Evolutionary conservation across 1,140 invertebrate genomes (phyloP).

Genomic region (Andrena cerasifolii): DNA sequence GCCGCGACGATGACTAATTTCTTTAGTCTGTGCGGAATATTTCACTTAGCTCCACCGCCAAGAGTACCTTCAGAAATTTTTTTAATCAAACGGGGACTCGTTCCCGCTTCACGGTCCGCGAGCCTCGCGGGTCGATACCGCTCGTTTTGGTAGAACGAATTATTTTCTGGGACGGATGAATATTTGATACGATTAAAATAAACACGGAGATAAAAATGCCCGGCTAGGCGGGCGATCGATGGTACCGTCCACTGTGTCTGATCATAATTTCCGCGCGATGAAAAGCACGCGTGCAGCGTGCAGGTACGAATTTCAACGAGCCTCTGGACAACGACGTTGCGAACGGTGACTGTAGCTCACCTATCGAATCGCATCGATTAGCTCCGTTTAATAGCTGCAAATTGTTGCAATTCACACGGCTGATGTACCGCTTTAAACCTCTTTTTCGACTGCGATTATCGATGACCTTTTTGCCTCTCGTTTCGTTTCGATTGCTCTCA

Average conservation of each 20-base stretch:
- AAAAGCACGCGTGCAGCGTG: neutral
- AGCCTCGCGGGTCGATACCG: too few relatives aligned
- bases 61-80: too few relatives aligned
- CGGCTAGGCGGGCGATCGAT: neutral
- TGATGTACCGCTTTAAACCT: neutral
- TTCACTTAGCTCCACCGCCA: too few relatives aligned
- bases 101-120: too few relatives aligned
- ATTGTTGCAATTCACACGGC: neutral
- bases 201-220: neutral
- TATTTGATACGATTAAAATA: neutral
- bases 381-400: neutral
- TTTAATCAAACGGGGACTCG: too few relatives aligned
- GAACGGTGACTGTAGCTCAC: neutral
- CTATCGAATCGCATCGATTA: conserved; percentile 5
- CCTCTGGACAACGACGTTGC: neutral
- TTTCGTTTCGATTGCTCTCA: neutral
- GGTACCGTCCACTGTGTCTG: neutral
- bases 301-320: neutral
- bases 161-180: too few relatives aligned
- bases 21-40: too few relatives aligned
- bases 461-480: neutral
- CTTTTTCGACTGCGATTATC: neutral
- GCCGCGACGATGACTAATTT: too few relatives aligned
- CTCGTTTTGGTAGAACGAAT: neutral
- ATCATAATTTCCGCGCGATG: neutral